These are phyloP conservation scores for Sebastes itinus DNA, from an alignment of 2,797 vertebrate genomes.

Conservation along the genomic window DNA sequence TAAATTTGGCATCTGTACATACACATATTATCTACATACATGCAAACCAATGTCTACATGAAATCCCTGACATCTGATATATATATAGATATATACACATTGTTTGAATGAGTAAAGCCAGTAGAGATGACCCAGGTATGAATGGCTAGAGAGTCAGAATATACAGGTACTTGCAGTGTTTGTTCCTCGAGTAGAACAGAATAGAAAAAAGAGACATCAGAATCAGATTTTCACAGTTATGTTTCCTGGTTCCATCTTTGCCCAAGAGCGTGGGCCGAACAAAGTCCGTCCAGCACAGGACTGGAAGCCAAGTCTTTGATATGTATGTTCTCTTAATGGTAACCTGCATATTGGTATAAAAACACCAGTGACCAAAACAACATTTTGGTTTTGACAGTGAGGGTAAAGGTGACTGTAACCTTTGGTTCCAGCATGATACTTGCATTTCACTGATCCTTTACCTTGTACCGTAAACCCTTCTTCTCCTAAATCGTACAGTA, in stretches of 20 bases:
- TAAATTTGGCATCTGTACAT: constrained; percentile 52
- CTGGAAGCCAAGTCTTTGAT: constrained; percentile 58
- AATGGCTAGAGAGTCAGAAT: constrained; percentile 32
- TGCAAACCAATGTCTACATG: constrained; percentile 52
- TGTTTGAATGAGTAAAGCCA: constrained; percentile 28
- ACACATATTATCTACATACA: constrained; percentile 52
- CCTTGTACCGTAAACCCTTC: neutral
- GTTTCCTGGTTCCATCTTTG: constrained; percentile 48
- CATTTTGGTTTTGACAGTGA: constrained; percentile 48
- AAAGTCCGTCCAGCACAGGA: constrained; percentile 15
- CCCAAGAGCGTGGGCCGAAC: constrained; percentile 1
- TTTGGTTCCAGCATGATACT: constrained; percentile 58
- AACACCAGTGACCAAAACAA: constrained; percentile 44
- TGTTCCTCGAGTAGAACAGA: constrained; percentile 53
- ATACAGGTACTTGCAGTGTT: constrained; percentile 26
- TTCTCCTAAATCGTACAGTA: neutral
- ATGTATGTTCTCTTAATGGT: constrained; percentile 54
- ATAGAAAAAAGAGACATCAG: constrained; percentile 66
- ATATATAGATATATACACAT: constrained; percentile 33
- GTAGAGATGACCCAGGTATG: constrained; percentile 22
- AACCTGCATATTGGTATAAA: constrained; percentile 64
- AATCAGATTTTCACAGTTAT: constrained; percentile 69
- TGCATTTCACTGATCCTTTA: neutral
- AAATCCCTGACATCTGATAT: constrained; percentile 60
- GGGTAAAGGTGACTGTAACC: constrained; percentile 46